Conservation (phyloP, 2,113 vertebrate genomes). For the Platichthys stellatus region DNA sequence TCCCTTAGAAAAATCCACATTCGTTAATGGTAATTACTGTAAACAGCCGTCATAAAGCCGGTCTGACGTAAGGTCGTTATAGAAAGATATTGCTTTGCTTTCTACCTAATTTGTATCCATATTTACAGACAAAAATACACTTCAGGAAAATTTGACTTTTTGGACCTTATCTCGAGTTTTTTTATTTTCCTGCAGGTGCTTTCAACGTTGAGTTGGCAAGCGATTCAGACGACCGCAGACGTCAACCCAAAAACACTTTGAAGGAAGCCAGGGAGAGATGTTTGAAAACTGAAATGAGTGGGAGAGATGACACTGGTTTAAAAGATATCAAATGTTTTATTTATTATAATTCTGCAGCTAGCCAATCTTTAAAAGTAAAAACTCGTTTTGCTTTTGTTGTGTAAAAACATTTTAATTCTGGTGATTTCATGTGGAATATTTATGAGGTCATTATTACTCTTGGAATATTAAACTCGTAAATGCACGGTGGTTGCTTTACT, state of each 20-base stretch:
- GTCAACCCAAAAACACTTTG: too few species aligned
- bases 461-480: neutral
- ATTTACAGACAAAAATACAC: neutral
- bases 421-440: neutral
- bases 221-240: too few species aligned
- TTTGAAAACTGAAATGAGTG: too few species aligned
- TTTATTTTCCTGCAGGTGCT: neutral
- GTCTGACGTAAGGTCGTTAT: neutral
- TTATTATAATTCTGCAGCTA: too few species aligned
- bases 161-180: neutral
- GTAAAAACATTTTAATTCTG: too few species aligned
- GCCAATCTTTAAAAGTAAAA: neutral
- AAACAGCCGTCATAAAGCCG: neutral
- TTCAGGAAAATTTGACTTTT: neutral
- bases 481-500: conserved; percentile 6
- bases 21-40: neutral
- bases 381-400: too few species aligned
- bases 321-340: too few species aligned
- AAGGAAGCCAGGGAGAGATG: too few species aligned
- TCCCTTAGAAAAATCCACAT: neutral
- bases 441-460: neutral
- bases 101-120: neutral
- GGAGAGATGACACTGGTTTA: too few species aligned
- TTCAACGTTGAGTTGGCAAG: too few species aligned
- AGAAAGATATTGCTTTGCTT: neutral